Percentiles rank a stretch among this genome's conserved stretches.
Evolutionary conservation across 2,113 vertebrate species (phyloP).

Genomic region (Dermatemys mawii): DNA sequence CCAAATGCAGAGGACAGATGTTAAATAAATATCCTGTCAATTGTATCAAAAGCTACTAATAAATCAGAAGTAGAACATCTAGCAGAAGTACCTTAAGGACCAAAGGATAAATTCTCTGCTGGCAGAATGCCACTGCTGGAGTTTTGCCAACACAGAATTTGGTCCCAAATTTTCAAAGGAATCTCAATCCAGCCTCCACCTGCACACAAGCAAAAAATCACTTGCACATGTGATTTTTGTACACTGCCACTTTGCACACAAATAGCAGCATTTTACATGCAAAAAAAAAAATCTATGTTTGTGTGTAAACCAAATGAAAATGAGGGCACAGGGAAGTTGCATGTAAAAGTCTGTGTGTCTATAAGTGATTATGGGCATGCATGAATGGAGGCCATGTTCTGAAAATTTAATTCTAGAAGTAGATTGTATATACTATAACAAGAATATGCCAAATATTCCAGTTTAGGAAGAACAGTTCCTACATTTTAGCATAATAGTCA

Average conservation of each 20-base stretch:
- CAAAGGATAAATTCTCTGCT: neutral
- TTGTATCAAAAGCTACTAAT: neutral
- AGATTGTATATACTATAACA: neutral
- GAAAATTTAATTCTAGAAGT: neutral
- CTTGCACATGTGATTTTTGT: neutral
- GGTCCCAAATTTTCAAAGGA: neutral
- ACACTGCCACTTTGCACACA: neutral
- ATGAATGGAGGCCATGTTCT: neutral
- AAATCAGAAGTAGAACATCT: neutral
- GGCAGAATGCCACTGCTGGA: neutral
- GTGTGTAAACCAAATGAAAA: neutral
- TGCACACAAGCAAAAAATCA: neutral
- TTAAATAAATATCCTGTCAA: neutral
- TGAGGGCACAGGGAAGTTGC: neutral
- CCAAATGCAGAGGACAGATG: neutral
- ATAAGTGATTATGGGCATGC: neutral
- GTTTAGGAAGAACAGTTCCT: neutral
- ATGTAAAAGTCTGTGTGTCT: neutral
- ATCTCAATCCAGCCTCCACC: neutral
- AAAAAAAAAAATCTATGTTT: neutral
- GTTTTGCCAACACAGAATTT: neutral
- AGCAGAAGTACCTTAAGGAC: neutral
- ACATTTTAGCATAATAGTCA: neutral
- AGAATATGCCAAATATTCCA: neutral
- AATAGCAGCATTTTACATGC: neutral